Evolutionary conservation across 2,797 vertebrate species (phyloP).

Genomic region (Poeciliopsis paucimaculata): DNA sequence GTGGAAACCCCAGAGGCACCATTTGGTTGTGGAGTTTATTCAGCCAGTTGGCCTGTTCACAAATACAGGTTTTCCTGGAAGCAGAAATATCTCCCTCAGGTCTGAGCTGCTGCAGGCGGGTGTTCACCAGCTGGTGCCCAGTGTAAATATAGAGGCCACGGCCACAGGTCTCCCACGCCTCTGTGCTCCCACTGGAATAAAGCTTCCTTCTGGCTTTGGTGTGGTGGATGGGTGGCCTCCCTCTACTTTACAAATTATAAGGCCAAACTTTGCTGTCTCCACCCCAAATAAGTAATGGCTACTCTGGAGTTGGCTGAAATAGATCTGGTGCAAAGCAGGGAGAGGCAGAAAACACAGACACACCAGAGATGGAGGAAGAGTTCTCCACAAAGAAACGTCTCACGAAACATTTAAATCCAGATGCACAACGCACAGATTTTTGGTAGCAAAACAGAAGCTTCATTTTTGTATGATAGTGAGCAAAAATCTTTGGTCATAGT

Average conservation of each 20-base stretch:
- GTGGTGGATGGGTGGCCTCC: conserved; percentile 80
- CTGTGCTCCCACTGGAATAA: conserved; percentile 63
- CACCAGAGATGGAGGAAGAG: conserved; percentile 24
- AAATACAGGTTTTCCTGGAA: conserved; percentile 51
- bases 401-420: neutral
- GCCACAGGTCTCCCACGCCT: conserved; percentile 77
- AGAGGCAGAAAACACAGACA: conserved; percentile 39
- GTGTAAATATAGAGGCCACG: conserved; percentile 80
- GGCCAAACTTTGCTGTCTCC: conserved; percentile 77
- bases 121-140: conserved; percentile 69
- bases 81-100: conserved; percentile 62
- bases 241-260: conserved; percentile 82
- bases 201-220: conserved; percentile 78
- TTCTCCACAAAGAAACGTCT: neutral
- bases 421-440: neutral
- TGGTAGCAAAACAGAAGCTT: neutral
- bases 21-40: conserved; percentile 30
- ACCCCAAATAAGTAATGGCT: conserved; percentile 83
- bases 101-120: conserved; percentile 57
- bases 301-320: conserved; percentile 74
- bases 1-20: conserved; percentile 23
- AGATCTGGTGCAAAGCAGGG: conserved; percentile 62
- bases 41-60: conserved; percentile 20
- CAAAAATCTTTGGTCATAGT: neutral
- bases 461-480: neutral